Evolutionary conservation across 2,888 invertebrate genomes (phyloP).

Genomic region (Drosophila lutescens): DNA sequence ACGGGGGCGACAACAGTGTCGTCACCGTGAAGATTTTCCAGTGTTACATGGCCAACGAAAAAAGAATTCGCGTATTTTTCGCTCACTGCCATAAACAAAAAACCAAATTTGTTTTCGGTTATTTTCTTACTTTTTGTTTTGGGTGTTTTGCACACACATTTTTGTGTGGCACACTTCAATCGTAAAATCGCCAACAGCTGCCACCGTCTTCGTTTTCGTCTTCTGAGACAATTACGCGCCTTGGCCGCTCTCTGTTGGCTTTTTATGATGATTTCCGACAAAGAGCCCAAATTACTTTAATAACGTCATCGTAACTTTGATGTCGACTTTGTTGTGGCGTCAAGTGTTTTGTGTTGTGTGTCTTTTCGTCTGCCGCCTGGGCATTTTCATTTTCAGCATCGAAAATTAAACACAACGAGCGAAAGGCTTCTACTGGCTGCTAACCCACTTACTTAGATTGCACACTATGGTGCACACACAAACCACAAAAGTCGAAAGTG

Average conservation of each 20-base stretch:
- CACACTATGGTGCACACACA: constrained; percentile 2
- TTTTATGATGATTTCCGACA: constrained; percentile 76
- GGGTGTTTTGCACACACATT: constrained; percentile 22
- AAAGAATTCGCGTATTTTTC: constrained; percentile 54
- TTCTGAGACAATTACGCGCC: constrained; percentile 75
- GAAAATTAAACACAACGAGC: not conserved
- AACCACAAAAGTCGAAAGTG: constrained; percentile 14
- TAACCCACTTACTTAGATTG: constrained; percentile 25
- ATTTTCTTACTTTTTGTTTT: constrained; percentile 14
- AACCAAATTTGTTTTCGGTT: constrained; percentile 26
- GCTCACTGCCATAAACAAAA: constrained; percentile 40
- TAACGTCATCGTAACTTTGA: constrained; percentile 72
- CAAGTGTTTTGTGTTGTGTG: constrained; percentile 50
- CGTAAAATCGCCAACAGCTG: constrained; percentile 71
- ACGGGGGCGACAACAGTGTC: constrained; percentile 45
- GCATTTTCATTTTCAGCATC: not conserved
- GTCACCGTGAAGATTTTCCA: constrained; percentile 62
- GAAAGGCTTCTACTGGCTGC: constrained; percentile 9
- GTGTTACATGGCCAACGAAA: constrained; percentile 56
- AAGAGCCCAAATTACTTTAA: constrained; percentile 74
- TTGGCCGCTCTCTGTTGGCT: constrained; percentile 58
- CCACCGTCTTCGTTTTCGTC: constrained; percentile 46
- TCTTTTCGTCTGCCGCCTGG: not conserved
- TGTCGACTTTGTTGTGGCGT: constrained; percentile 76
- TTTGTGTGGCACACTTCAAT: constrained; percentile 72